Evolutionary conservation across 2,797 vertebrate species (phyloP).

Genomic region (Myotis myotis): DNA sequence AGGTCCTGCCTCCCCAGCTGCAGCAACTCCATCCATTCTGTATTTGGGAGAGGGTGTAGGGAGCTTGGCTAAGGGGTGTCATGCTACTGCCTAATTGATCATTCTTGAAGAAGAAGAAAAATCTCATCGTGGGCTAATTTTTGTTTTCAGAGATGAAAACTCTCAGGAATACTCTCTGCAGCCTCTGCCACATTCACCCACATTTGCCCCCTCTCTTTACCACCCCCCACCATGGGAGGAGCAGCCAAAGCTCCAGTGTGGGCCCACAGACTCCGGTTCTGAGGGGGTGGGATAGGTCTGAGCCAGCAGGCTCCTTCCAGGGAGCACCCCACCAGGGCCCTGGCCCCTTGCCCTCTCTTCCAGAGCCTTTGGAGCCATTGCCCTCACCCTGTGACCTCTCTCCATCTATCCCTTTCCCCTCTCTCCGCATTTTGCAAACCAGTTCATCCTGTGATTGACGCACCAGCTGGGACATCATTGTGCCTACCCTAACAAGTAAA

Average conservation of each 20-base stretch:
- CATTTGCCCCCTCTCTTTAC: neutral
- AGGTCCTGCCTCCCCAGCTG: neutral
- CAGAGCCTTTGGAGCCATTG: neutral
- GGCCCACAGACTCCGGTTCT: neutral
- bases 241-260: neutral
- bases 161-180: neutral
- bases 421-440: neutral
- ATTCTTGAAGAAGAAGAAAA: neutral
- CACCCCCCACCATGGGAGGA: fast-evolving
- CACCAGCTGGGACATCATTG: neutral
- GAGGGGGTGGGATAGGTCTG: too few species aligned
- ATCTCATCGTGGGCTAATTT: neutral
- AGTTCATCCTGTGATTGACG: neutral
- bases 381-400: neutral
- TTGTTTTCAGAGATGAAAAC: neutral
- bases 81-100: neutral
- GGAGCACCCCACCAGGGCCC: neutral
- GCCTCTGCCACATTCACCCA: neutral
- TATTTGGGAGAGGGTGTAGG: neutral
- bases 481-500: neutral
- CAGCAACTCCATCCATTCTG: neutral
- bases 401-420: neutral
- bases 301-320: neutral
- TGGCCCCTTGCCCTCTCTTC: fast-evolving
- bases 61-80: neutral